Percentiles rank a stretch among this genome's conserved stretches.
Conservation (phyloP, 2,888 invertebrate species). For the Trilocha varians region DNA sequence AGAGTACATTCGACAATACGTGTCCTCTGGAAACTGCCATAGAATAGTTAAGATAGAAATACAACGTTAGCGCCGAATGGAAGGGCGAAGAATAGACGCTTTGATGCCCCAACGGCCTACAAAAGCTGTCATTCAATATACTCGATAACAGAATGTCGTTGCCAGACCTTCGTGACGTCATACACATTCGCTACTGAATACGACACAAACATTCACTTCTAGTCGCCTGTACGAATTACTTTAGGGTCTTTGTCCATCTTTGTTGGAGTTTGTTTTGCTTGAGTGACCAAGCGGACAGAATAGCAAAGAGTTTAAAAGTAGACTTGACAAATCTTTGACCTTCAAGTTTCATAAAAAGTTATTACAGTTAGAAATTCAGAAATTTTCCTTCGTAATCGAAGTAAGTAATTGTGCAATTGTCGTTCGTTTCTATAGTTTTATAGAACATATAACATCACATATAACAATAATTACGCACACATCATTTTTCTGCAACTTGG, state of each 20-base stretch:
- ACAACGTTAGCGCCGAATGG: conserved; percentile 17
- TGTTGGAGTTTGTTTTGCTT: conserved; percentile 31
- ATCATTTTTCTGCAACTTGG: too few species aligned
- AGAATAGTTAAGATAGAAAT: conserved; percentile 10
- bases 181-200: conserved; percentile 21
- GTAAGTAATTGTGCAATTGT: too few species aligned
- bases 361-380: too few species aligned
- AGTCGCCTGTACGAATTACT: conserved; percentile 3
- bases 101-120: conserved; percentile 23
- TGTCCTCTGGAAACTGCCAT: conserved; percentile 1
- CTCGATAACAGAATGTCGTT: conserved; percentile 33
- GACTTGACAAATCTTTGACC: too few species aligned
- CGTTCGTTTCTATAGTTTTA: too few species aligned
- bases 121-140: conserved; percentile 30
- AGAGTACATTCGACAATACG: neutral
- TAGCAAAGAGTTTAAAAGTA: neutral
- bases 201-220: conserved; percentile 13
- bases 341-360: too few species aligned
- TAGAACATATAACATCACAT: too few species aligned
- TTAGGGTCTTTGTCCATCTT: conserved; percentile 21
- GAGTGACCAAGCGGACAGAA: conserved; percentile 31
- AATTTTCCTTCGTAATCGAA: too few species aligned
- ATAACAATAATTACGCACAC: too few species aligned
- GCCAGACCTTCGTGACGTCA: conserved; percentile 25
- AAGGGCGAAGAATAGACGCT: conserved; percentile 26